phyloP scores from a whole-genome alignment of 2,797 vertebrate genomes.

The Erpetoichthys calabaricus region DNA sequence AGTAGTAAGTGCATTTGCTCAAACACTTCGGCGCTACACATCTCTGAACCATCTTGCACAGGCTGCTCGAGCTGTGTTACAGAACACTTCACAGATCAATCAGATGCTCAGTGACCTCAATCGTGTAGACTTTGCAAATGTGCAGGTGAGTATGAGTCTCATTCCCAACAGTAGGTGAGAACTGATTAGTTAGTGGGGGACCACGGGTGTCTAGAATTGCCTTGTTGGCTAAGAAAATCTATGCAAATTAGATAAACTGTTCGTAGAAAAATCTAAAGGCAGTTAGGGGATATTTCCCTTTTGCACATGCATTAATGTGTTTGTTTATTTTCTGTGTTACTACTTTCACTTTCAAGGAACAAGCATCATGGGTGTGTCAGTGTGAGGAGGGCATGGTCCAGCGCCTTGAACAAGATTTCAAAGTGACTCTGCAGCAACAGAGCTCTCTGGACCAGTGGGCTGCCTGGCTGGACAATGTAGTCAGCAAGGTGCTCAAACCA shows the following conservation, averaged over 20 bases:
- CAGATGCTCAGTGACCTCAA: conserved; percentile 98
- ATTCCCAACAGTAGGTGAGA: neutral
- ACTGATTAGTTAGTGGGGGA: too few species aligned
- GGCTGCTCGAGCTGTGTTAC: conserved; percentile 84
- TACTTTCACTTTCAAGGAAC: conserved; percentile 56
- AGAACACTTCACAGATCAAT: conserved; percentile 96
- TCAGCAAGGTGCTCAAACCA: conserved; percentile 81
- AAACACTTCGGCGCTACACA: conserved; percentile 87
- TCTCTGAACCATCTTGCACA: conserved; percentile 93
- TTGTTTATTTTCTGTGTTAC: too few species aligned
- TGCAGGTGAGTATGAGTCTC: conserved; percentile 63
- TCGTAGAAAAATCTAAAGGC: too few species aligned
- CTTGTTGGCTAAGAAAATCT: too few species aligned
- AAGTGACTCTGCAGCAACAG: conserved; percentile 91
- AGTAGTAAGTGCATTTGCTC: conserved; percentile 87
- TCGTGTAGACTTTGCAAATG: conserved; percentile 90
- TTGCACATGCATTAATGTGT: too few species aligned
- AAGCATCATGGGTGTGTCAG: conserved; percentile 97
- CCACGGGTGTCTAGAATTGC: too few species aligned
- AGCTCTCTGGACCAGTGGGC: conserved; percentile 98
- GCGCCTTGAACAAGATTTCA: conserved; percentile 93
- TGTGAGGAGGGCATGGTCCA: conserved; percentile 90
- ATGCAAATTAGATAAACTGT: too few species aligned
- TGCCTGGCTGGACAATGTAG: conserved; percentile 82
- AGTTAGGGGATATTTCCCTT: too few species aligned